Percentiles rank a stretch among this genome's conserved stretches.
Conservation (phyloP, 1,140 invertebrate genomes). For the Macrocentrus cingulum region DNA sequence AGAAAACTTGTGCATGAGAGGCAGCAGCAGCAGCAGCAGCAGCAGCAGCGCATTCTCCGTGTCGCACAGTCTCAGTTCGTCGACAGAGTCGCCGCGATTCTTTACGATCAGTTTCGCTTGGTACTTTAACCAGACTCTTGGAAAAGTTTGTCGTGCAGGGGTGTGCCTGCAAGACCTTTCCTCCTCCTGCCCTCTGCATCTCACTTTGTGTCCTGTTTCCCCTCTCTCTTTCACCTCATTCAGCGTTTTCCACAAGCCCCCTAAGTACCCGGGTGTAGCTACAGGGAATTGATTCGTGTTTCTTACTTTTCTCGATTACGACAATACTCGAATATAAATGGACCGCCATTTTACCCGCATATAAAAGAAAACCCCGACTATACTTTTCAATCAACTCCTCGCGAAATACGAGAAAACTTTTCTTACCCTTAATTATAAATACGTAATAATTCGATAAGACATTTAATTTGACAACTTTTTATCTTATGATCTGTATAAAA, state of each 20-base stretch:
- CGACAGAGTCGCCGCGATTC: conserved; percentile 11
- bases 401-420: background rate
- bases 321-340: conserved; percentile 43
- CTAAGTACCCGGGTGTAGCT: conserved; percentile 12
- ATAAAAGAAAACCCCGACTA: background rate
- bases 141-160: conserved; percentile 20
- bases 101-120: conserved; percentile 26
- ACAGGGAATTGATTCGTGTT: conserved; percentile 42
- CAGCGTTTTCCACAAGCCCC: conserved; percentile 13
- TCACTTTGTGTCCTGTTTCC: conserved; percentile 22
- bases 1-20: conserved; percentile 39
- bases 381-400: conserved; percentile 5
- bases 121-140: conserved; percentile 23
- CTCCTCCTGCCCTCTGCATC: background rate
- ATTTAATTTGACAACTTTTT: conserved; percentile 13
- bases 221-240: conserved; percentile 26
- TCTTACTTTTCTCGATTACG: conserved; percentile 40
- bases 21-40: too few relatives aligned
- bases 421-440: background rate
- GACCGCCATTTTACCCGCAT: conserved; percentile 8
- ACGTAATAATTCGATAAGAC: conserved; percentile 26
- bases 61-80: background rate
- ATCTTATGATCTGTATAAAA: background rate
- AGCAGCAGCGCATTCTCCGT: background rate
- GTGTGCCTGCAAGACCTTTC: conserved; percentile 8